A percentile compares a stretch with the other conserved stretches of the same genome.
Conservation (phyloP, 2,113 vertebrate species). For the Centropus bengalensis region DNA sequence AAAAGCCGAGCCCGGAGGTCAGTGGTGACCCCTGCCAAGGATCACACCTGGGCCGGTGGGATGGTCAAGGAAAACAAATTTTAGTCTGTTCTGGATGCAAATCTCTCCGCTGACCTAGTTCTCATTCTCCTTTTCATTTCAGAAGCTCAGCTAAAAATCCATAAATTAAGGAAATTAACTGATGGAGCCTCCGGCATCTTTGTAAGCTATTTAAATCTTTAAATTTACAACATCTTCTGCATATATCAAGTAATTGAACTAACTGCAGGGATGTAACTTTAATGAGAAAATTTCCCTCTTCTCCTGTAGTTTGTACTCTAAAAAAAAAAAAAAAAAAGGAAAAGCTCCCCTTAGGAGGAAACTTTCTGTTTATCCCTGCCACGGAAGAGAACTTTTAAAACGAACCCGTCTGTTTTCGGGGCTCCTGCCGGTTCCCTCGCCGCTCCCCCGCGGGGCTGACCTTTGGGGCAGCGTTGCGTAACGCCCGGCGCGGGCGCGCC, state of each 20-base stretch:
- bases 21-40: neutral
- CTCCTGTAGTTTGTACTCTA: conserved; percentile 87
- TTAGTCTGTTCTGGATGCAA: conserved; percentile 76
- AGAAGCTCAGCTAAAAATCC: conserved; percentile 92
- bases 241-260: conserved; percentile 99
- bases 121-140: conserved; percentile 86
- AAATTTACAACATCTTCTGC: conserved; percentile 99
- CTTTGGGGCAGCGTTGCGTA: neutral
- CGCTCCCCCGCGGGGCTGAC: neutral
- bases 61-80: conserved; percentile 64
- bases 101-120: conserved; percentile 91
- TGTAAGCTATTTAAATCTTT: conserved; percentile 99
- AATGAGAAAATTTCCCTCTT: conserved; percentile 93
- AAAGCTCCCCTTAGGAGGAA: conserved; percentile 69
- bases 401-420: neutral
- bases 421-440: too few species aligned
- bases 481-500: conserved; percentile 29
- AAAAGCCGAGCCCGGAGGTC: neutral
- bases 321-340: conserved; percentile 74
- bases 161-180: conserved; percentile 99
- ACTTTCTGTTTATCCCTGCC: conserved; percentile 75
- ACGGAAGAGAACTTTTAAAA: conserved; percentile 19
- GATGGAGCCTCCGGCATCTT: conserved; percentile 96
- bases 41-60: conserved; percentile 2
- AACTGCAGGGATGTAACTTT: conserved; percentile 98